Base-by-base conservation (phyloP, 1,140 invertebrate species). In the Halesus radiatus region DNA sequence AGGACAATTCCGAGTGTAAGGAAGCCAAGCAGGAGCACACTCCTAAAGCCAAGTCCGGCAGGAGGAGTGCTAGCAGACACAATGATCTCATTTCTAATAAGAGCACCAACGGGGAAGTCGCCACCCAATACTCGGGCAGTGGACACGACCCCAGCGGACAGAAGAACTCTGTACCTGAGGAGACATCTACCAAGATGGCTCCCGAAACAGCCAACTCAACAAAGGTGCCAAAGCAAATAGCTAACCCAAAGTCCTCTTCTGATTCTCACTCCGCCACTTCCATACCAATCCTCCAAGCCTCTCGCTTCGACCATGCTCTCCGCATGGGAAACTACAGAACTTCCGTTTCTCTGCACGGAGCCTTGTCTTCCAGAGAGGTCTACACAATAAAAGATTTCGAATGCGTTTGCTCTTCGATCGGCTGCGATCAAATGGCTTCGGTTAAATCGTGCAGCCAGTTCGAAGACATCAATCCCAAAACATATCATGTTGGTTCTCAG, bases 231-330 rank as follows among this genome's bases (percentile, higher is more conserved):
- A 73, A 23, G 23, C 20, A 45, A 26, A 26, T 6, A 26, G 50
- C 45, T 4, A 22, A 26, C 22, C 16, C 29, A 50, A 60, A 76
- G 29, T 16, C 76, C 7, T 37, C 76, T 16, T 50, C 76, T 7
- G 76, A 80, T 60, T 72, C 54, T 16, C 72, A 56, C 53, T 85
- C 87, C 0, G 87, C 87, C 73, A 89, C 89, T n/a, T 90, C 89
- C 6, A 90, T 90, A 81, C 88, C 89, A 3, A 90, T 90, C 22
- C 77, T 90, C 26, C 89, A 90, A 83, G 89, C 89, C 50, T 85
- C 88, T 0, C 87, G 87, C 60, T 89, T 90, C 77, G 89, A 90
- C 76, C 85, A 88, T 26, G 85, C 89, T 54, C 78, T 88, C 78
- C 86, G 88, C 0, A 89, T 90, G 45, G 87, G 88, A 5, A 88